A percentile compares a stretch with the other conserved stretches of the same genome.
Evolutionary conservation across 1,140 invertebrate species (phyloP).

Genomic region (Papilio polytes): DNA sequence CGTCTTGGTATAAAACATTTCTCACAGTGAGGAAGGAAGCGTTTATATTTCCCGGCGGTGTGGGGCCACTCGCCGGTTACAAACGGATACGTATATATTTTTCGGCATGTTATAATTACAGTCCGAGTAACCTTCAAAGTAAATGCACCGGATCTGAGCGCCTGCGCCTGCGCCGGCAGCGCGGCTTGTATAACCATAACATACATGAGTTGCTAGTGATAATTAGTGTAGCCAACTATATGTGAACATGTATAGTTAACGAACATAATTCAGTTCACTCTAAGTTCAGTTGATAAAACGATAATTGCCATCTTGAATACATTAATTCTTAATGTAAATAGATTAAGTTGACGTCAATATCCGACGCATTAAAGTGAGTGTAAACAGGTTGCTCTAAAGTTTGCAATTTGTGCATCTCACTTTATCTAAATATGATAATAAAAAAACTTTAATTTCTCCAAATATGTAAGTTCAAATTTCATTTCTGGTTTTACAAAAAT

Average conservation of each 20-base stretch:
- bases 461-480: no score
- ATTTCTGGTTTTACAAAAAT: no score
- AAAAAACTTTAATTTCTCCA: no score
- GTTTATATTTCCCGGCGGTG: background rate
- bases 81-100: background rate
- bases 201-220: background rate
- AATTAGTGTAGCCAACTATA: background rate
- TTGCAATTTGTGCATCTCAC: no score
- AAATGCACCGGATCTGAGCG: conserved; percentile 7
- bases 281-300: background rate
- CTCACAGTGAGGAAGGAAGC: conserved; percentile 10
- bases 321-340: background rate
- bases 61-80: background rate
- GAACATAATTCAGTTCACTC: no score
- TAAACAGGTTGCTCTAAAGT: background rate
- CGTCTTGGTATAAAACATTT: background rate
- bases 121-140: background rate
- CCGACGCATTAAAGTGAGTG: background rate
- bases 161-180: background rate
- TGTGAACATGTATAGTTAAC: background rate
- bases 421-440: no score
- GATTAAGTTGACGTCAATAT: background rate
- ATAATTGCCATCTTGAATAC: background rate
- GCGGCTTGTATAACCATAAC: background rate
- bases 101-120: conserved; percentile 1